Evolutionary conservation across 2,888 invertebrate genomes (phyloP), one percentile per base, ranked within the genome.

Genomic region (Leptothorax acervorum): DNA sequence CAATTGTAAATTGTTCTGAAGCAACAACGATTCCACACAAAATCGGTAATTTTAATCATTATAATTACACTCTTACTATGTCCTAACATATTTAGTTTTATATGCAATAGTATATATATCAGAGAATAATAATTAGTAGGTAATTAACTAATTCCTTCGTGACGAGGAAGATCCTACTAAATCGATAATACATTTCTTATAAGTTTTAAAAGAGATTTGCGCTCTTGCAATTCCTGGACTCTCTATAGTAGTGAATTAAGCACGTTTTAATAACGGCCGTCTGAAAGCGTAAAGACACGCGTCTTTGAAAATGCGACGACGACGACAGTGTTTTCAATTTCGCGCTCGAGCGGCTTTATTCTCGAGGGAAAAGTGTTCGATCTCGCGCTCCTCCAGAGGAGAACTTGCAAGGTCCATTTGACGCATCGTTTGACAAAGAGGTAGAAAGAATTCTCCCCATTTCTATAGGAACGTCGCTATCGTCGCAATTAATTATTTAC

Each of bases 271-370:
- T 76, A 76, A 65, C 63, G 39, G 12, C 35, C 18, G 18, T 65
- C 6, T 53, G 18, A 65, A 53, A 76, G 76, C 35, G 63, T 42
- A 53, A 53, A 68, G 65, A 63, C 76, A 76, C 42, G 63, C 51
- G 53, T 51, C 39, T 65, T 28, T 65, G 65, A 65, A 53, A 76
- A 53, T 53, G 39, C 53, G 76, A 76, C 55, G 76, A 76, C 65
- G 63, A 51, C 75, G 65, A 76, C 76, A 42, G 76, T 76, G 76
- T 76, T 76, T 76, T 65, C 76, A 76, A 76, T 76, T 76, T 76
- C 76, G 53, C 76, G 76, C 76, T 65, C 65, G 76, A 65, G 65
- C 12, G 53, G 65, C 28, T 76, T 76, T 39, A 76, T 76, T 76
- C 76, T 76, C 65, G 39, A 42, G 76, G 53, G 76, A 76, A 53